A percentile compares a stretch with the other conserved stretches of the same genome.
Evolutionary conservation across 1,140 invertebrate species (phyloP).

Genomic region (Danaus melanippus): DNA sequence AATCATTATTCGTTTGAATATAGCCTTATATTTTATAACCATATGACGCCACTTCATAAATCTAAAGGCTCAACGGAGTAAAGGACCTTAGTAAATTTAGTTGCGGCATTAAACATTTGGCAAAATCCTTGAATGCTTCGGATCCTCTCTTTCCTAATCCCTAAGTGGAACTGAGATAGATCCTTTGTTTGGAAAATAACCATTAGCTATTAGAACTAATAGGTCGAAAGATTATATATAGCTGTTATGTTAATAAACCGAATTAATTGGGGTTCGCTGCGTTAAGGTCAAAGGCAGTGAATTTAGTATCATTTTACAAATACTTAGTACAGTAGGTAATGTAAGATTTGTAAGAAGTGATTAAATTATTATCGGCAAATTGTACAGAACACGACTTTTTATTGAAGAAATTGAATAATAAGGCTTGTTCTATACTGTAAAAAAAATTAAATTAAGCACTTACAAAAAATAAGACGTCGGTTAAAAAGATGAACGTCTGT

Average conservation of each 20-base stretch:
- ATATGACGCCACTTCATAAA: constrained; percentile 27
- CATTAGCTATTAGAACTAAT: constrained; percentile 17
- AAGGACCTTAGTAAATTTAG: constrained; percentile 27
- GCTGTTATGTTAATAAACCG: constrained; percentile 11
- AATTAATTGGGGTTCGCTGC: constrained; percentile 1
- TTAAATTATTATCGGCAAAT: no score
- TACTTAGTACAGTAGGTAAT: no score
- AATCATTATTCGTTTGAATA: constrained; percentile 20
- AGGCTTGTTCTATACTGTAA: no score
- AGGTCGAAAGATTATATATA: constrained; percentile 13
- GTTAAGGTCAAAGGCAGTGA: constrained; percentile 3
- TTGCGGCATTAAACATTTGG: constrained; percentile 20
- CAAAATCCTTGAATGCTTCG: constrained; percentile 19
- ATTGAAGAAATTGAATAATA: no score
- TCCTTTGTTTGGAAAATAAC: constrained; percentile 17
- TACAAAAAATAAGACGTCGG: no score
- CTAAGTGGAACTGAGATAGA: constrained; percentile 12
- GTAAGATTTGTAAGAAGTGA: no score
- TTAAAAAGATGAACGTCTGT: no score
- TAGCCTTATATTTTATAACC: constrained; percentile 22
- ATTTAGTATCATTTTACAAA: no score
- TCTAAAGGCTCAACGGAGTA: constrained; percentile 21
- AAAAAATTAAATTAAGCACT: no score
- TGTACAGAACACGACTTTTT: no score
- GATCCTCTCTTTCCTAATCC: constrained; percentile 13